Conservation (phyloP, 2,113 vertebrate species). For the Thermophis baileyi region DNA sequence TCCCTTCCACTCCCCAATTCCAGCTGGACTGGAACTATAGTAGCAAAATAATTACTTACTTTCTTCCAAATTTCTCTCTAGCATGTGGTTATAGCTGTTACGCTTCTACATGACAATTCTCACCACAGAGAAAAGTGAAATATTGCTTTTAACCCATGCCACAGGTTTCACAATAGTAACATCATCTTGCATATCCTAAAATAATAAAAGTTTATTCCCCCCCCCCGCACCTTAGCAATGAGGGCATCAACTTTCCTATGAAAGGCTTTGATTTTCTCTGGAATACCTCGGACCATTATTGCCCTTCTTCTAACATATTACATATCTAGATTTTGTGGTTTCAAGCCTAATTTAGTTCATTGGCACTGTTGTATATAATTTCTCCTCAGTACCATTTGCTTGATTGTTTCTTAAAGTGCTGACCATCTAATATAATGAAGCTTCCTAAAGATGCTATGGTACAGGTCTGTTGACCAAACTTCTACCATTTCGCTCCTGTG, state of each 20-base stretch:
- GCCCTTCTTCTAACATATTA: not conserved
- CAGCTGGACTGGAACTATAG: not conserved
- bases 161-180: not conserved
- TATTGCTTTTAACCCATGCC: not conserved
- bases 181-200: not conserved
- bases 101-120: not conserved
- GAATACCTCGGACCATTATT: not conserved
- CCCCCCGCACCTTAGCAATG: not conserved
- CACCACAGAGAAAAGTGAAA: not conserved
- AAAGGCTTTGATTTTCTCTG: not conserved
- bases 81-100: not conserved
- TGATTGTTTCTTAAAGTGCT: not conserved
- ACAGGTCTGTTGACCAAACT: not conserved
- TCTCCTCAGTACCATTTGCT: not conserved
- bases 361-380: not conserved
- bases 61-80: not conserved
- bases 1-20: not conserved
- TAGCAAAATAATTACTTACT: not conserved
- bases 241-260: not conserved
- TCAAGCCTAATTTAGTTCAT: not conserved
- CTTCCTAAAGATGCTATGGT: not conserved
- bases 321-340: not conserved
- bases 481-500: not conserved
- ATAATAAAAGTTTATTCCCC: not conserved
- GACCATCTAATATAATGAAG: constrained; percentile 26